phyloP scores from a whole-genome alignment of 2,888 invertebrate genomes.

The Rhaphigaster nebulosa region DNA sequence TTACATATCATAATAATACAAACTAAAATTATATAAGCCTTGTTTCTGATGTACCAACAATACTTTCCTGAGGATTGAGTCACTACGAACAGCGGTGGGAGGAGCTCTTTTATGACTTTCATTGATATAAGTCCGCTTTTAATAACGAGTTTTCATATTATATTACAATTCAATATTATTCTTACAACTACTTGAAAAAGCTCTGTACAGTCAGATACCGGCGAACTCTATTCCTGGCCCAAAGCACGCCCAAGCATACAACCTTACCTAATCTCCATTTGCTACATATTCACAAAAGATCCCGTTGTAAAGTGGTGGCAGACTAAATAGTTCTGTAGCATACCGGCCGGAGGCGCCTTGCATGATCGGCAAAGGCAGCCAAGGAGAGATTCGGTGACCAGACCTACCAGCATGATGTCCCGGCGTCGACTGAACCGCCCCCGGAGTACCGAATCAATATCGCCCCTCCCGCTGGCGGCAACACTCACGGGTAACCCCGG shows the following conservation, averaged over 20 bases:
- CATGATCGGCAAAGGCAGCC: conserved; percentile 95
- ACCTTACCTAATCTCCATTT: background rate
- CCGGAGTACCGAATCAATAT: conserved; percentile 59
- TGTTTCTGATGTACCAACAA: background rate
- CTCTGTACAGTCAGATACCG: background rate
- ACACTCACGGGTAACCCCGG: conserved; percentile 43
- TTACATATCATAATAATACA: background rate
- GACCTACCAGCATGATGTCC: conserved; percentile 84
- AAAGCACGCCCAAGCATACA: background rate
- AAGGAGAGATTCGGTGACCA: conserved; percentile 92
- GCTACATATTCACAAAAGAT: background rate
- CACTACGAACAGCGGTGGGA: background rate
- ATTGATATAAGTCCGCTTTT: background rate
- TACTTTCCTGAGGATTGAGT: background rate
- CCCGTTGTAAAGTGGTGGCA: background rate
- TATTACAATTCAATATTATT: background rate
- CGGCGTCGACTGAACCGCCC: conserved; percentile 57
- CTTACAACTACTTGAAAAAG: background rate
- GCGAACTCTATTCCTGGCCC: background rate
- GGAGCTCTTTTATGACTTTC: background rate
- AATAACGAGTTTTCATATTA: background rate
- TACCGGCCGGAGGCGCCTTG: conserved; percentile 77
- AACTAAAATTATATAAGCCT: background rate
- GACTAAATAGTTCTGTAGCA: background rate
- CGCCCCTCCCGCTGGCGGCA: conserved; percentile 50